phyloP scores from a whole-genome alignment of 2,113 vertebrate genomes.

The Oenanthe oenanthe region DNA sequence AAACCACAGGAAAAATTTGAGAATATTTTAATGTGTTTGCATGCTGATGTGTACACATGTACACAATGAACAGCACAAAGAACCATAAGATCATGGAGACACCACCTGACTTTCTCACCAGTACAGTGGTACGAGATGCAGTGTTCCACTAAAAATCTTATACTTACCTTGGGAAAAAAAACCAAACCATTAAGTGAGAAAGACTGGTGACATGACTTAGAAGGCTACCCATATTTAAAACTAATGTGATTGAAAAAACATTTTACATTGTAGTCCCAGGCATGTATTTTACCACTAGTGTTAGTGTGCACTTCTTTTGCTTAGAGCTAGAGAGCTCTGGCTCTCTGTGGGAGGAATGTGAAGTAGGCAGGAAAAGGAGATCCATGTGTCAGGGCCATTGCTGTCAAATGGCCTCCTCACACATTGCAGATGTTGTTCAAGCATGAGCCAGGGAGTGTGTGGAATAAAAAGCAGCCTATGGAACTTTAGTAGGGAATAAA shows the following conservation, averaged over 20 bases:
- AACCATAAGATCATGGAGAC: neutral
- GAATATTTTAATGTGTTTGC: neutral
- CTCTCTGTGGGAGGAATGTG: neutral
- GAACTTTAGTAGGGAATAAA: neutral
- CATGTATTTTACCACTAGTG: neutral
- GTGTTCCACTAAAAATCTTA: neutral
- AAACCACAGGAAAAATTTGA: neutral
- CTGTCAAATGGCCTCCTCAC: constrained; percentile 28
- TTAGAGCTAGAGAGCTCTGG: neutral
- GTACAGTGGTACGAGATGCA: neutral
- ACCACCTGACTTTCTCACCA: neutral
- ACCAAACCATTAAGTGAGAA: neutral
- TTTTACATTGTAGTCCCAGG: neutral
- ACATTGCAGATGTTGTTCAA: constrained; percentile 25
- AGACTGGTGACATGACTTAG: neutral
- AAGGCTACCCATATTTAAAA: neutral
- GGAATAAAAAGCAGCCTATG: constrained; percentile 34
- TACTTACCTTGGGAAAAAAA: constrained; percentile 1
- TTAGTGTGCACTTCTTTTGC: neutral
- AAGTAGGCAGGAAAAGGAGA: constrained; percentile 8
- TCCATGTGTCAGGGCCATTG: neutral
- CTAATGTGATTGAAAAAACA: neutral
- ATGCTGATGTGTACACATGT: neutral
- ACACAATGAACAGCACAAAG: neutral
- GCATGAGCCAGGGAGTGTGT: neutral